These are phyloP conservation scores for Calephelis virginiensis DNA, from an alignment of 1,140 invertebrate species.

Conservation along the genomic window DNA sequence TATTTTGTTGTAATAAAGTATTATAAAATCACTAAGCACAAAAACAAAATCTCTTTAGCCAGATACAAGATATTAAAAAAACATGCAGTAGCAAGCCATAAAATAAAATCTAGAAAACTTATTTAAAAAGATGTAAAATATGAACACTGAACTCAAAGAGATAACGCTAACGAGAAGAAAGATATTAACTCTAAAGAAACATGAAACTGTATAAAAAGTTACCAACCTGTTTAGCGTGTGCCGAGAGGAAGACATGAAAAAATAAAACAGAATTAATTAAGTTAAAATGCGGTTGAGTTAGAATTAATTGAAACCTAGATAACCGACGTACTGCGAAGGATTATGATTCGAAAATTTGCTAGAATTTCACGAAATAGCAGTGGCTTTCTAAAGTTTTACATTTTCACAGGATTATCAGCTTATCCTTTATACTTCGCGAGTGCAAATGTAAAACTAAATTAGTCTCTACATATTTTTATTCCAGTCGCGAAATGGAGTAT, in stretches of 20 bases:
- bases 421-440: slow-evolving; percentile 15
- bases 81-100: neutral
- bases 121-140: neutral
- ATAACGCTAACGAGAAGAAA: neutral
- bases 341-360: neutral
- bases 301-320: neutral
- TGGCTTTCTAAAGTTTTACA: neutral
- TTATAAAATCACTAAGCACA: no score
- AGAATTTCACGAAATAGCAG: neutral
- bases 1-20: no score
- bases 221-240: slow-evolving; percentile 36
- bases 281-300: slow-evolving; percentile 23
- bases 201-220: slow-evolving; percentile 7
- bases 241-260: slow-evolving; percentile 36
- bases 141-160: neutral
- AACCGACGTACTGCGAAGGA: neutral
- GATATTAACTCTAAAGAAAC: neutral
- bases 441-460: slow-evolving; percentile 11
- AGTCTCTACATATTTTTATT: slow-evolving; percentile 11
- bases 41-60: no score
- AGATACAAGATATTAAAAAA: neutral
- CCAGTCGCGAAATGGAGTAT: slow-evolving; percentile 16
- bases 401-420: slow-evolving; percentile 4
- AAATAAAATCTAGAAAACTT: neutral
- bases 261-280: slow-evolving; percentile 39